A percentile compares a stretch with the other conserved stretches of the same genome.
These are phyloP conservation scores for Daphoenositta chrysoptera DNA, from an alignment of 2,113 vertebrate genomes.

Conservation along the genomic window DNA sequence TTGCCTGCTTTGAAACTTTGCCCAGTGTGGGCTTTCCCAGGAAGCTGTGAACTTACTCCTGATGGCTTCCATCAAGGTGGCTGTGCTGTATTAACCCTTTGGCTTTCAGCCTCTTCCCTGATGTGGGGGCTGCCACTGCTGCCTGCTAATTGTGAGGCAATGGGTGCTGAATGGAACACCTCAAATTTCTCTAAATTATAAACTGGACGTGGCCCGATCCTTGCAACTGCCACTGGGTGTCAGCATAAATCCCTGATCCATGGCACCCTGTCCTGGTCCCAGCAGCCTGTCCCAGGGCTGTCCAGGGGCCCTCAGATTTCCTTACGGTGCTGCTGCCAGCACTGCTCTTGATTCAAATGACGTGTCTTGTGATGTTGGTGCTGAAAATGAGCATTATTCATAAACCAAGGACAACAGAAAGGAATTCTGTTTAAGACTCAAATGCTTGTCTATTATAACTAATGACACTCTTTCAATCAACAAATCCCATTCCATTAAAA, in stretches of 20 bases:
- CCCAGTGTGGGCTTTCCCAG: neutral
- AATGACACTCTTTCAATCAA: neutral
- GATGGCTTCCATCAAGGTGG: neutral
- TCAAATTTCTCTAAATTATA: neutral
- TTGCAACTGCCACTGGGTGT: neutral
- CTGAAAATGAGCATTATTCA: neutral
- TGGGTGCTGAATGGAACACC: neutral
- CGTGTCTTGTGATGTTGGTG: rapidly evolving
- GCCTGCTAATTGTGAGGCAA: neutral
- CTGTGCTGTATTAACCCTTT: neutral
- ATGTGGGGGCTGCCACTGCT: neutral
- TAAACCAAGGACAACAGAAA: neutral
- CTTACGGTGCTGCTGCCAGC: rapidly evolving
- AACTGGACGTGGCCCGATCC: rapidly evolving
- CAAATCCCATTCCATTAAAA: neutral
- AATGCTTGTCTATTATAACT: neutral
- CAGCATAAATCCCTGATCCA: neutral
- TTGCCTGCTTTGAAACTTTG: neutral
- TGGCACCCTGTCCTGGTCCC: rapidly evolving
- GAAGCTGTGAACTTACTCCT: neutral
- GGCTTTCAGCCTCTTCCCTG: neutral
- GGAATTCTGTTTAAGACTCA: neutral
- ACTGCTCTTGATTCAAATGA: rapidly evolving
- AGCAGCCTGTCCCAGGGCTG: neutral
- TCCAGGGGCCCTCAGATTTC: rapidly evolving